Percentiles rank a stretch among this genome's conserved stretches.
phyloP scores from a whole-genome alignment of 2,113 vertebrate species.

The Turnix velox region DNA sequence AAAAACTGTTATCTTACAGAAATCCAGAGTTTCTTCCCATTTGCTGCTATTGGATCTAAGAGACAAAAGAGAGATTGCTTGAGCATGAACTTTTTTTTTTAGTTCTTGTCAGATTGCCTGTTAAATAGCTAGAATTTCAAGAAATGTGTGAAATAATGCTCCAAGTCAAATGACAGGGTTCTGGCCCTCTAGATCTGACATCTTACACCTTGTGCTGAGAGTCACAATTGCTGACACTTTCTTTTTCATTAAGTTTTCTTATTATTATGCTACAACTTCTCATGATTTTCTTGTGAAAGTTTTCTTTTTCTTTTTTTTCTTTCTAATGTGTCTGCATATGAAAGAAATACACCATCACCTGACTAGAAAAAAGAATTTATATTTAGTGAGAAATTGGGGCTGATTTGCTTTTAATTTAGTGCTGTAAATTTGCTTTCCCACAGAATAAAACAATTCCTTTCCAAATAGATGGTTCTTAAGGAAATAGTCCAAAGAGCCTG shows the following conservation, averaged over 20 bases:
- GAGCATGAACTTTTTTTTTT: background rate
- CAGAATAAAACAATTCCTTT: background rate
- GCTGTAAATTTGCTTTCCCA: background rate
- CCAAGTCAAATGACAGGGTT: conserved; percentile 13
- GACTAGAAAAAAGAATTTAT: background rate
- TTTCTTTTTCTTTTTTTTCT: too few species aligned
- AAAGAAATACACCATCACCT: background rate
- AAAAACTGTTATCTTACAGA: background rate
- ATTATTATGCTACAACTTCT: background rate
- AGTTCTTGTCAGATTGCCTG: background rate
- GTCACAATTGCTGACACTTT: background rate
- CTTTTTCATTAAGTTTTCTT: background rate
- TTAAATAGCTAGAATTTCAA: background rate
- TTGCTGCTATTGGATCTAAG: background rate
- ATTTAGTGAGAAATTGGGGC: background rate
- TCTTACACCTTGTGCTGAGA: background rate
- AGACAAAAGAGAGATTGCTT: background rate
- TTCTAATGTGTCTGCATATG: background rate
- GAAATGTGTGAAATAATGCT: background rate
- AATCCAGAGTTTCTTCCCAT: background rate
- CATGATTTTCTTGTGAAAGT: background rate
- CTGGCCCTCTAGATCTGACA: background rate
- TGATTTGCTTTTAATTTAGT: background rate
- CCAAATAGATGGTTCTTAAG: background rate
- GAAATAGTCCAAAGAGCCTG: background rate